Conservation (phyloP, 53 echinoderm and acorn worm species). For the Mesocentrotus franciscanus region DNA sequence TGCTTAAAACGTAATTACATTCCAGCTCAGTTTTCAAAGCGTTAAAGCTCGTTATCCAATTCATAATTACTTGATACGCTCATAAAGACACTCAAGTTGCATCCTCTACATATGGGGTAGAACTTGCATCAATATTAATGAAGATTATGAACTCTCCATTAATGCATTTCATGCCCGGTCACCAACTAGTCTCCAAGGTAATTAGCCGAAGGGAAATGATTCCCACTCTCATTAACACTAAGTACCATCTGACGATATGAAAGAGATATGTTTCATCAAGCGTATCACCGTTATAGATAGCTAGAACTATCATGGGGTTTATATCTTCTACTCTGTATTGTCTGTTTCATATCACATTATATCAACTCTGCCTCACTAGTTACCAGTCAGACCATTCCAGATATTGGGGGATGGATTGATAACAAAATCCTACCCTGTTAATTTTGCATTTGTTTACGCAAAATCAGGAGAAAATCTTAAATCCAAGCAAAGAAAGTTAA, state of each 20-base stretch:
- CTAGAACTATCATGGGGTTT: not conserved
- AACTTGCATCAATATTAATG: not conserved
- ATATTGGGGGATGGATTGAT: not conserved
- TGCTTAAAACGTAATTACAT: not conserved
- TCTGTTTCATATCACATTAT: not conserved
- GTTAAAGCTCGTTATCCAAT: not conserved
- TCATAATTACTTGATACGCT: not conserved
- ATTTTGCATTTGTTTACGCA: no score
- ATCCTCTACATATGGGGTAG: not conserved
- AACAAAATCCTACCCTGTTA: not conserved
- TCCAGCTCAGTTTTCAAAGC: not conserved
- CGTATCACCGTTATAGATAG: not conserved
- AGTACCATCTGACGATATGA: not conserved
- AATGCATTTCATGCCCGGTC: constrained; percentile 16
- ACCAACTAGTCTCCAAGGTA: not conserved
- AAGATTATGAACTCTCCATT: constrained; percentile 18
- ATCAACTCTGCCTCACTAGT: not conserved
- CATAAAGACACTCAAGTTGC: not conserved
- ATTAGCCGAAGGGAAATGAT: constrained; percentile 9
- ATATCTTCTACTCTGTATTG: not conserved
- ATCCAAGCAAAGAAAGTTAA: not conserved
- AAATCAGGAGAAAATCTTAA: no score
- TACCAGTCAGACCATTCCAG: not conserved
- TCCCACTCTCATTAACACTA: constrained; percentile 1
- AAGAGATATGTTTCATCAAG: constrained; percentile 38